Conservation (phyloP, 2,888 invertebrate species). For the Physocephala rufipes region DNA sequence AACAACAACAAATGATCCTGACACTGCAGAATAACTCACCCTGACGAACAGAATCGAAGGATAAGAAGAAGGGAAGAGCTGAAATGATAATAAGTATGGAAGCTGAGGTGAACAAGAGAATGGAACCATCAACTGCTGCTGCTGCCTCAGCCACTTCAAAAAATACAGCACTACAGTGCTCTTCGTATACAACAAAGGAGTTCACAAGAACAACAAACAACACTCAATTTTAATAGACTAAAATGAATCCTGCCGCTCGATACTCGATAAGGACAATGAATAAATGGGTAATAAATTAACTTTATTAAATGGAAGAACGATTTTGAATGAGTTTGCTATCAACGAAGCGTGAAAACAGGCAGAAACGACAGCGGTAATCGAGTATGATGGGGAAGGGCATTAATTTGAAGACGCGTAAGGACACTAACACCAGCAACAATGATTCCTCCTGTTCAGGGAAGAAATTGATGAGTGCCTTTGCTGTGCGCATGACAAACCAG, state of each 20-base stretch:
- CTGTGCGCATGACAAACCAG: conserved; percentile 51
- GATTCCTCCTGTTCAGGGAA: conserved; percentile 26
- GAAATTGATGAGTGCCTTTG: conserved; percentile 56
- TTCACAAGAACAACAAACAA: conserved; percentile 6
- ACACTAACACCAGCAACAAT: conserved; percentile 24
- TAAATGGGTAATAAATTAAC: conserved; percentile 62
- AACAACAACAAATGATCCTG: too few species aligned
- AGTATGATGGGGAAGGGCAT: background rate
- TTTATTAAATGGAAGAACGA: conserved; percentile 59
- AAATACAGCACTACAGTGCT: background rate
- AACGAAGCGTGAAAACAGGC: conserved; percentile 63
- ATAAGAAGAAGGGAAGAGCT: conserved; percentile 2
- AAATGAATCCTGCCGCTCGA: conserved; percentile 23
- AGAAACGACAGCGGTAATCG: conserved; percentile 36
- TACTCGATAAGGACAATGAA: conserved; percentile 33
- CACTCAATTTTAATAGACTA: conserved; percentile 29
- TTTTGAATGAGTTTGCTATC: conserved; percentile 64
- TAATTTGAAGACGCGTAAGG: conserved; percentile 14
- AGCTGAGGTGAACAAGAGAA: conserved; percentile 17
- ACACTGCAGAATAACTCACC: background rate
- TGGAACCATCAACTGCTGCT: conserved; percentile 8
- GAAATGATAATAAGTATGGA: conserved; percentile 28
- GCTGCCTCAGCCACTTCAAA: conserved; percentile 9
- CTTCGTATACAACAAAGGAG: conserved; percentile 16
- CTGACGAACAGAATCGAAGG: background rate